Conservation (phyloP, 1,140 invertebrate species). For the Euglossa dilemma region DNA sequence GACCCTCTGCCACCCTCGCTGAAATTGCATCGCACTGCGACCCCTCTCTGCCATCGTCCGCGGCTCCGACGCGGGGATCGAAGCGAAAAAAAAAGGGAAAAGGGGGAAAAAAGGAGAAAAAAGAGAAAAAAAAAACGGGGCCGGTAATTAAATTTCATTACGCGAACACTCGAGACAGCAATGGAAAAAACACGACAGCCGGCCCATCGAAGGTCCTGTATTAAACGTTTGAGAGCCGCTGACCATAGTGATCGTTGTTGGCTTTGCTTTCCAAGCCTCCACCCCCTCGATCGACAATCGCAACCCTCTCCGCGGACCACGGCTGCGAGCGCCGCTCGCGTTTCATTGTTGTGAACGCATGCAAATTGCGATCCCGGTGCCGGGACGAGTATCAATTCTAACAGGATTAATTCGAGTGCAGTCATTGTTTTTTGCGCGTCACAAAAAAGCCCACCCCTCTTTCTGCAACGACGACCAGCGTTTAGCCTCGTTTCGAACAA, state of each 20-base stretch:
- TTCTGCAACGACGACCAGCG: slow-evolving; percentile 48
- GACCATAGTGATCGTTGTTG: slow-evolving; percentile 66
- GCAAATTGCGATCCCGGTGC: slow-evolving; percentile 73
- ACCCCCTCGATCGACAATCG: slow-evolving; percentile 40
- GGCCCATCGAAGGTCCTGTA: slow-evolving; percentile 34
- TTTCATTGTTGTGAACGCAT: slow-evolving; percentile 74
- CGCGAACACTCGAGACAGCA: slow-evolving; percentile 18
- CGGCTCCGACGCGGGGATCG: background rate
- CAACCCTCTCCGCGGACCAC: slow-evolving; percentile 37
- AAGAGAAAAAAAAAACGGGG: background rate
- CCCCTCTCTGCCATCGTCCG: background rate
- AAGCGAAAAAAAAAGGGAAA: background rate
- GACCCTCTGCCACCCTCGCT: too few species aligned
- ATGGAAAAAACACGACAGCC: slow-evolving; percentile 12
- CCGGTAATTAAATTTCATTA: slow-evolving; percentile 51
- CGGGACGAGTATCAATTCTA: slow-evolving; percentile 71
- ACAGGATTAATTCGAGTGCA: slow-evolving; percentile 74
- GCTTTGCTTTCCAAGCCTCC: slow-evolving; percentile 62
- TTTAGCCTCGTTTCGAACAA: slow-evolving; percentile 65
- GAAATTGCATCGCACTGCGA: background rate
- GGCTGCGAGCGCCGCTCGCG: slow-evolving; percentile 53
- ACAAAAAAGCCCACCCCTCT: slow-evolving; percentile 62
- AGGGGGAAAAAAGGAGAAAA: too few species aligned
- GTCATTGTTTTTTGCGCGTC: slow-evolving; percentile 74
- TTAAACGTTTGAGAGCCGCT: slow-evolving; percentile 63